Base-by-base conservation (phyloP, 2,888 invertebrate species). In the Papilio protenor region DNA sequence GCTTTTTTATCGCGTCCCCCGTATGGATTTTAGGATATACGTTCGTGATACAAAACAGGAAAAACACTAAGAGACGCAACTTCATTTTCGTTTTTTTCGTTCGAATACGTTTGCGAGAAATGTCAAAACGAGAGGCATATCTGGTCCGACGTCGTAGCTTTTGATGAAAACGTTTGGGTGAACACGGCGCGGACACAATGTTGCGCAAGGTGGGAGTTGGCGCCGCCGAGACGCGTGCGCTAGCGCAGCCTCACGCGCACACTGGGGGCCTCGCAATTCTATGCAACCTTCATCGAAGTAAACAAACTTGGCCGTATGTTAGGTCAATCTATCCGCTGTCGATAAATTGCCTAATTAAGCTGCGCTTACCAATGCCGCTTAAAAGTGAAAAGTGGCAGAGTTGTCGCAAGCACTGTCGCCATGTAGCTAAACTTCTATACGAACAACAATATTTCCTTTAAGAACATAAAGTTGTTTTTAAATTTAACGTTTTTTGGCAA, bases 181-280 rank as follows among this genome's bases (percentile, higher is more conserved):
- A 91, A 90, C 87, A 85, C 85, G 85, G 84, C 85, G 82, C 82
- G 85, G 83, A 85, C 87, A 88, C 86, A 86, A 88, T 83, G 90
- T 94, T 94, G 91, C 92, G 92, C 89, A 94, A 94, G 88, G 85
- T 83, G 83, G 85, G 86, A 84, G 85, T 87, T 91, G 94, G 94
- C 93, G 94, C 94, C 94, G 90, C 86, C 87, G 92, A 94, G 94
- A 94, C 94, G 94, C 94, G 92, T 94, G 92, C 90, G 93, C 94
- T 85, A 88, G 92, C 91, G 91, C 93, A 93, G 92, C 89, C 93
- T 91, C 92, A 85, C 92, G 91, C 92, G 90, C 90, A 89, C 90
- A 94, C 94, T 94, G 94, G 89, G 88, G 88, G 90, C 92, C 91
- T 93, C 93, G 93, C 94, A 93, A 93, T 93, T 93, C 90, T 86